Conservation (phyloP, 1,140 invertebrate species). For the Drosophila asahinai region DNA sequence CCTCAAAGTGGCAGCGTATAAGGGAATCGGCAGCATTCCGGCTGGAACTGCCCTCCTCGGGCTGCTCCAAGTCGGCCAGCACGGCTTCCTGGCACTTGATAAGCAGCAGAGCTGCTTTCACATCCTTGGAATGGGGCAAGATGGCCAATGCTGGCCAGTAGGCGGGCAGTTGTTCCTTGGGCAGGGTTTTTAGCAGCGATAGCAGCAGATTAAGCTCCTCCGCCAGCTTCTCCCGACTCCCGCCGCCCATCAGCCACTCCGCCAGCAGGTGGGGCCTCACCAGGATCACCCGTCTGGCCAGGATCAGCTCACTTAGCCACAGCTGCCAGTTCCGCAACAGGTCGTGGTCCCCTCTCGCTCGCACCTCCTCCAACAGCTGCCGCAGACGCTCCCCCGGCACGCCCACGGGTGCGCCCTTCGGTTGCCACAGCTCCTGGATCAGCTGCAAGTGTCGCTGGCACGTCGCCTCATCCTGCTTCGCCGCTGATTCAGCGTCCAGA, state of each 20-base stretch:
- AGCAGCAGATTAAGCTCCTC: constrained; percentile 33
- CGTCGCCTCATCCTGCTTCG: constrained; percentile 7
- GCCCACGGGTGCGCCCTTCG: not conserved
- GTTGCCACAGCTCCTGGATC: constrained; percentile 31
- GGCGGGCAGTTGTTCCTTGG: not conserved
- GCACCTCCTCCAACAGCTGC: constrained; percentile 43
- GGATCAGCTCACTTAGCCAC: constrained; percentile 57
- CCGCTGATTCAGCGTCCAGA: constrained; percentile 1
- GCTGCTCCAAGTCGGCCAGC: constrained; percentile 12
- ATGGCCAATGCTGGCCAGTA: constrained; percentile 27
- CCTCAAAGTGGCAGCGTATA: constrained; percentile 50
- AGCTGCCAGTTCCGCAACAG: constrained; percentile 47
- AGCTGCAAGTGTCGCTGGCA: constrained; percentile 43
- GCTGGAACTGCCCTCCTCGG: not conserved
- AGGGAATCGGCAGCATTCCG: constrained; percentile 29
- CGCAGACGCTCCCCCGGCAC: constrained; percentile 38
- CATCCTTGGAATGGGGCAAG: constrained; percentile 1
- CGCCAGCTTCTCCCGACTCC: not conserved
- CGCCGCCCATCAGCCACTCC: constrained; percentile 35
- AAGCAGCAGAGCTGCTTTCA: constrained; percentile 45
- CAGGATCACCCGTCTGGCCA: constrained; percentile 15
- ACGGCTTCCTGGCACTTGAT: constrained; percentile 56
- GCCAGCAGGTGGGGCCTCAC: constrained; percentile 29
- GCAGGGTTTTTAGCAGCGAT: constrained; percentile 39
- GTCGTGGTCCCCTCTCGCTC: constrained; percentile 14